A percentile compares a stretch with the other conserved stretches of the same genome.
Evolutionary conservation across 2,888 invertebrate genomes (phyloP).

Genomic region (Eulithis testata): DNA sequence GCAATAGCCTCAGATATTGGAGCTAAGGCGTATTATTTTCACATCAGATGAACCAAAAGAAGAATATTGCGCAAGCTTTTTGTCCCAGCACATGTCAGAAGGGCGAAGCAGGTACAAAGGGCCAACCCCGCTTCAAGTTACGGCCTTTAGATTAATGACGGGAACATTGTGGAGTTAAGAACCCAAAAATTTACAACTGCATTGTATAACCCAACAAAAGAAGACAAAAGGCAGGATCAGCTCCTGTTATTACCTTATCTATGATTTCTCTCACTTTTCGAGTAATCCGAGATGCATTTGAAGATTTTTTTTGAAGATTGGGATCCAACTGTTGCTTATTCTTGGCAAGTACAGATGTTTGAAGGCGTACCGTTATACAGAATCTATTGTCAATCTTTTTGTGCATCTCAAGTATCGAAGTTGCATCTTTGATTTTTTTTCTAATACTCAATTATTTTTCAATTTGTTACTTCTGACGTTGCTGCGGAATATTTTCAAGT

Average conservation of each 20-base stretch:
- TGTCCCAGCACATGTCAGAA: slow-evolving; percentile 80
- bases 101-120: slow-evolving; percentile 79
- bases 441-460: slow-evolving; percentile 50
- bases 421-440: slow-evolving; percentile 30
- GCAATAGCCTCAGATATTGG: slow-evolving; percentile 17
- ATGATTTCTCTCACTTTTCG: slow-evolving; percentile 78
- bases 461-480: slow-evolving; percentile 48
- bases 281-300: slow-evolving; percentile 76
- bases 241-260: slow-evolving; percentile 83
- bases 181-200: slow-evolving; percentile 84
- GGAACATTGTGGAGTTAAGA: slow-evolving; percentile 82
- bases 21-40: slow-evolving; percentile 65
- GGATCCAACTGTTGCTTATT: slow-evolving; percentile 40
- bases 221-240: slow-evolving; percentile 78
- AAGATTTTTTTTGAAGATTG: slow-evolving; percentile 53
- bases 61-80: slow-evolving; percentile 81
- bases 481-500: slow-evolving; percentile 37
- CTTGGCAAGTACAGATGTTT: slow-evolving; percentile 70
- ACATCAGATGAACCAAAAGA: slow-evolving; percentile 63
- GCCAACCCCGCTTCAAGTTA: slow-evolving; percentile 78
- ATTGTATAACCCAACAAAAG: slow-evolving; percentile 77
- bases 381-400: slow-evolving; percentile 44
- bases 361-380: slow-evolving; percentile 78
- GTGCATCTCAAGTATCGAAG: slow-evolving; percentile 44
- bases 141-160: slow-evolving; percentile 82